Base-by-base conservation (phyloP, 1,140 invertebrate genomes). In the Magallana angulata region DNA sequence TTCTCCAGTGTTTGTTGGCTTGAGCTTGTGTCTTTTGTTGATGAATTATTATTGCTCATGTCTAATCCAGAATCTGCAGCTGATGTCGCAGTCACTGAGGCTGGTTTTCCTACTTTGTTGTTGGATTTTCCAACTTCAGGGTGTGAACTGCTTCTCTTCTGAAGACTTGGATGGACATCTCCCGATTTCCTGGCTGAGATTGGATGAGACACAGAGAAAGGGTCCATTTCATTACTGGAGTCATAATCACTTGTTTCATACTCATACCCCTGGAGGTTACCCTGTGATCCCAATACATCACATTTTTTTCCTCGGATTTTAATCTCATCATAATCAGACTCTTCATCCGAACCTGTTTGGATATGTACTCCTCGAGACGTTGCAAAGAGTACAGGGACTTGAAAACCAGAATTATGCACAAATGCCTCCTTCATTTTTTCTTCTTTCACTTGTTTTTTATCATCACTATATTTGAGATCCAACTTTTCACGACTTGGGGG, bases 241-340 rank as follows among this genome's bases (percentile, higher is more conserved):
- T 94, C 93, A 85, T 94, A 94, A 84, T 94, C 93, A 90, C 93
- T 94, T 48, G 93, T 94, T 48, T 94, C 92, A 11, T 82, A 81
- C 87, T 84, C 83, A 11, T 62, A 81, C 87, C 59, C 83, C 68
- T 91, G 81, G 4, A 91, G 71, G 14, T 87, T 86, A 18, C 91
- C 89, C 59, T 82, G 90, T 7, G 92, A 91, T 62, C 90, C 93
- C 71, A 91, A 68, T 14, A 94, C 92, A 87, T 94, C 93, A 89
- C 93, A 92, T 83, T 92, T 92, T 62, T 91, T 91, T 4, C 91
- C 91, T 64, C 89, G 90, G 14, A 87, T 87, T 56, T 83, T 62
- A 24, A 89, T 80, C 16, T 85, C 36, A 48, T 87, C 64, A 24
- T 76, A 85, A 11, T 91, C 89, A 57, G 76, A 83, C 14, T 90